Conservation (phyloP, 2,888 invertebrate genomes). For the Frankliniella intonsa region DNA sequence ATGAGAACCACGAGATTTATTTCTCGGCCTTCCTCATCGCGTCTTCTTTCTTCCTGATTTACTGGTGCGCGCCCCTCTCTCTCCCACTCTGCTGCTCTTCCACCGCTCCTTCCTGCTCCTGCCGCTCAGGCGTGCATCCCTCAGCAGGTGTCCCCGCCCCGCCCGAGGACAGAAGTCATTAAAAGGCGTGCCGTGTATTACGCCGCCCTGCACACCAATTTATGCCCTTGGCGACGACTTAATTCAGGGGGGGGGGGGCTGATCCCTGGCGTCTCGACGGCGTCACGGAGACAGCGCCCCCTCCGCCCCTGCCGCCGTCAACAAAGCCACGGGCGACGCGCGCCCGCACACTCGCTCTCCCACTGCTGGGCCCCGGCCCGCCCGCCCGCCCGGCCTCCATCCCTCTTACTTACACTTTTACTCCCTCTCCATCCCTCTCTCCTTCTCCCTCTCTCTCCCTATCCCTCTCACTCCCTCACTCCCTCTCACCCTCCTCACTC, state of each 20-base stretch:
- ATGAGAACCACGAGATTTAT: conserved; percentile 1
- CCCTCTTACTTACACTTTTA: background rate
- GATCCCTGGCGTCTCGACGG: background rate
- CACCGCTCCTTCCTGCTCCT: background rate
- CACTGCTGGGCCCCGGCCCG: background rate
- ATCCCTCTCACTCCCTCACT: too few species aligned
- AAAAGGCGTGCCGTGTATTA: background rate
- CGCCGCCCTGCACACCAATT: background rate
- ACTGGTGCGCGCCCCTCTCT: background rate
- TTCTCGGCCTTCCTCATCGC: conserved; percentile 8
- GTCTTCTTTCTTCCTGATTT: conserved; percentile 6
- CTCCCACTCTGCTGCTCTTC: background rate
- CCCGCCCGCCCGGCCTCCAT: background rate
- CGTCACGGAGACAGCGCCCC: background rate
- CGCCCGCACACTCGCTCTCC: background rate
- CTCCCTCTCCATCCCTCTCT: background rate
- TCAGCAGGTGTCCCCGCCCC: background rate
- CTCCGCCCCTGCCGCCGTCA: background rate
- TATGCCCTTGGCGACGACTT: conserved; percentile 14
- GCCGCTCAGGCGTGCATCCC: background rate
- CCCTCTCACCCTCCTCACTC: too few species aligned
- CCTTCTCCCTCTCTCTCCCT: too few species aligned
- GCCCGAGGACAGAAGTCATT: background rate
- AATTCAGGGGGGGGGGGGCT: too few species aligned
- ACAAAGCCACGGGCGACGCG: background rate